These are phyloP conservation scores for Gnatocerus cornutus DNA, from an alignment of 2,888 invertebrate species.

Conservation along the genomic window DNA sequence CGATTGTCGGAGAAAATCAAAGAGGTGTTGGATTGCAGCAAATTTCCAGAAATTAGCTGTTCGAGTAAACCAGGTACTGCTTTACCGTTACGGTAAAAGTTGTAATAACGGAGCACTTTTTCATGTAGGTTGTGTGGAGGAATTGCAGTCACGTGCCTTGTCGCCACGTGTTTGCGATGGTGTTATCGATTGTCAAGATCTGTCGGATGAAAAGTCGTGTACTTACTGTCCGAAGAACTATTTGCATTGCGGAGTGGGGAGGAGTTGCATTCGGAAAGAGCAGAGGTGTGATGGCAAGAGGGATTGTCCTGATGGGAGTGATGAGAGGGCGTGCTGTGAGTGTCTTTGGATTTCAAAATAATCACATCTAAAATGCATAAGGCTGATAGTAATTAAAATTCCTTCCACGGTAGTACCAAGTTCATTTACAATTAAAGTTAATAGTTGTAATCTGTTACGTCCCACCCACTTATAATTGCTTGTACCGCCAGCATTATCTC, in stretches of 20 bases:
- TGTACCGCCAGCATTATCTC: neutral
- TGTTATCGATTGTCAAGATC: constrained; percentile 87
- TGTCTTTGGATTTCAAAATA: constrained; percentile 55
- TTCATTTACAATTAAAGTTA: too few relatives aligned
- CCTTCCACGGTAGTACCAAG: too few relatives aligned
- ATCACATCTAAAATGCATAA: too few relatives aligned
- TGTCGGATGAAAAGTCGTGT: constrained; percentile 87
- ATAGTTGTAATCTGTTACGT: too few relatives aligned
- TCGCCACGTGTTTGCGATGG: constrained; percentile 90
- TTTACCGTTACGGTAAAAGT: constrained; percentile 63
- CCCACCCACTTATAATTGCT: neutral
- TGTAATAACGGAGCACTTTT: constrained; percentile 34
- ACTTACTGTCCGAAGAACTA: constrained; percentile 83
- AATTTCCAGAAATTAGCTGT: constrained; percentile 87
- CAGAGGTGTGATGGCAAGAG: constrained; percentile 87
- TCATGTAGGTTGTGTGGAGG: constrained; percentile 80
- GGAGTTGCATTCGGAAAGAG: constrained; percentile 81
- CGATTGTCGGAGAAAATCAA: constrained; percentile 82
- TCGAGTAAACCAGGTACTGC: constrained; percentile 82
- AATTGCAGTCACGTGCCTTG: constrained; percentile 82
- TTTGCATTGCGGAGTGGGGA: constrained; percentile 86
- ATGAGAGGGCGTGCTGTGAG: constrained; percentile 90
- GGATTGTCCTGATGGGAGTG: constrained; percentile 91
- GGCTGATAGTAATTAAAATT: too few relatives aligned
- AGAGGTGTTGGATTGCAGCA: constrained; percentile 83